Conservation (phyloP, 2,888 invertebrate species). For the Spodoptera exigua region DNA sequence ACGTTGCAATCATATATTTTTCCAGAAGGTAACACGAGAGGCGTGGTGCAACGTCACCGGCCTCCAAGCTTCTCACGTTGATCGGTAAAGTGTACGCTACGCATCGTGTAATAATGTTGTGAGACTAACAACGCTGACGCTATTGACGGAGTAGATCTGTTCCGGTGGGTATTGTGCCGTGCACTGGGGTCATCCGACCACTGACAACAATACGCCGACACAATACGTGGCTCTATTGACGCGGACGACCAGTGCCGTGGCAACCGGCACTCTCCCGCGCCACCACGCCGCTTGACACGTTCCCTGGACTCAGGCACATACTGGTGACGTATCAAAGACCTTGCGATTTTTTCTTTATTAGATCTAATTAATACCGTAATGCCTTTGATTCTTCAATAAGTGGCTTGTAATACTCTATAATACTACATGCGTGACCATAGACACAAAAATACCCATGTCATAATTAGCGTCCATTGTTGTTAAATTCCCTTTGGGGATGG, state of each 20-base stretch:
- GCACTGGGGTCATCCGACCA: slow-evolving; percentile 77
- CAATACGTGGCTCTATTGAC: slow-evolving; percentile 73
- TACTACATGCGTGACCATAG: no score
- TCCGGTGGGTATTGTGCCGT: slow-evolving; percentile 68
- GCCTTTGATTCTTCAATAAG: no score
- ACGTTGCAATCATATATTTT: slow-evolving; percentile 23
- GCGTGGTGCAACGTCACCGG: slow-evolving; percentile 44
- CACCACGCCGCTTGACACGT: slow-evolving; percentile 1
- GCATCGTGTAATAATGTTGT: slow-evolving; percentile 28
- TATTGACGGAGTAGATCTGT: slow-evolving; percentile 55
- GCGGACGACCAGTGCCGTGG: slow-evolving; percentile 53
- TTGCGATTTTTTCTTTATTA: slow-evolving; percentile 18
- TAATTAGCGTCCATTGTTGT: no score
- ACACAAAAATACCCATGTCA: no score
- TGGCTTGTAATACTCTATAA: no score
- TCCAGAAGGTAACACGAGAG: slow-evolving; percentile 26
- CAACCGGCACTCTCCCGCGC: slow-evolving; percentile 44
- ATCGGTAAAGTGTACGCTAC: slow-evolving; percentile 34
- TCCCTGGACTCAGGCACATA: slow-evolving; percentile 36
- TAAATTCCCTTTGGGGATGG: no score
- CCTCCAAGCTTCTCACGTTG: slow-evolving; percentile 37
- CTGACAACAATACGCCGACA: slow-evolving; percentile 71
- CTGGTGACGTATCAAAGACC: slow-evolving; percentile 30
- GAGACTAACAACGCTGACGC: slow-evolving; percentile 38
- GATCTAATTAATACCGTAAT: no score